These are phyloP conservation scores for Saccostrea glomerata DNA, from an alignment of 1,140 invertebrate species.

Conservation along the genomic window DNA sequence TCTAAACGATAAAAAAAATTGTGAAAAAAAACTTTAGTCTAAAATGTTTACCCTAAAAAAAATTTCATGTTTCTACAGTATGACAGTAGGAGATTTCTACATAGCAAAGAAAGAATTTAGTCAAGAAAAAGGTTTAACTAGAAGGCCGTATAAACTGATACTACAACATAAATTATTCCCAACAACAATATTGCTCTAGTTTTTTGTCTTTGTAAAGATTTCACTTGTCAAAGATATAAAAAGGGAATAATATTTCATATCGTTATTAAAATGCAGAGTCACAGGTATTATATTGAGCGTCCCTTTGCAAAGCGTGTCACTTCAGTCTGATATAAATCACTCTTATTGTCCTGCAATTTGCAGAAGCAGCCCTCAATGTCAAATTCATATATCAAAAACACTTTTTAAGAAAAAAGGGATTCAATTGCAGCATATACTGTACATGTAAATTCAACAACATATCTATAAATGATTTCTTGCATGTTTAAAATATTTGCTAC, in stretches of 20 bases:
- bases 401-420: neutral
- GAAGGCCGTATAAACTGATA: neutral
- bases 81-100: neutral
- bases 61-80: neutral
- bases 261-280: slow-evolving; percentile 23
- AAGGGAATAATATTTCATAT: slow-evolving; percentile 2
- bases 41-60: neutral
- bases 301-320: neutral
- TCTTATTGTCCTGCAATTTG: neutral
- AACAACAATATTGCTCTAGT: neutral
- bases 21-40: neutral
- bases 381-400: neutral
- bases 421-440: neutral
- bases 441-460: neutral
- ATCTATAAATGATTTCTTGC: neutral
- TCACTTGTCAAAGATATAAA: slow-evolving; percentile 1
- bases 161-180: slow-evolving; percentile 17
- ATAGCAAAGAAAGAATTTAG: slow-evolving; percentile 14
- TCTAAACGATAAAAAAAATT: neutral
- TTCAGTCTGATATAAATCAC: neutral
- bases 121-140: neutral
- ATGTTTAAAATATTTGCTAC: neutral
- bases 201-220: slow-evolving; percentile 20
- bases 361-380: slow-evolving; percentile 1
- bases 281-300: neutral